Conservation (phyloP, 2,888 invertebrate genomes). For the Hirtodrosophila cameraria region DNA sequence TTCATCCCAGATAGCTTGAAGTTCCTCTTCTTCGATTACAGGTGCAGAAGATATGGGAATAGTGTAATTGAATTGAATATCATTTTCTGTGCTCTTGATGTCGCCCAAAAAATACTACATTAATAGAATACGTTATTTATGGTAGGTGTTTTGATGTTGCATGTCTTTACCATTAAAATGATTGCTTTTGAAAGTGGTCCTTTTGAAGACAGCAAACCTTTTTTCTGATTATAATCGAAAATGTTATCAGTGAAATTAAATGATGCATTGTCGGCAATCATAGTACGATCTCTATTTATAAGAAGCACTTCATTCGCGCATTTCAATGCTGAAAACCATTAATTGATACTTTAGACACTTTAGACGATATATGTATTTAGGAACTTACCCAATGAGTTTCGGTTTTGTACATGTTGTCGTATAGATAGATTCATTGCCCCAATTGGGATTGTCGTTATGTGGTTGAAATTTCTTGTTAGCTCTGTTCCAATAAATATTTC, state of each 20-base stretch:
- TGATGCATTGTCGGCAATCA: slow-evolving; percentile 87
- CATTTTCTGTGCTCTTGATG: background rate
- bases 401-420: slow-evolving; percentile 90
- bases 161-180: slow-evolving; percentile 67
- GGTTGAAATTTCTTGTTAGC: slow-evolving; percentile 91
- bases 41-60: slow-evolving; percentile 86
- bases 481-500: slow-evolving; percentile 92
- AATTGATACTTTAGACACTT: background rate
- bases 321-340: slow-evolving; percentile 87
- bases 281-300: slow-evolving; percentile 90
- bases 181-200: slow-evolving; percentile 75
- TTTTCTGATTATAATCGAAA: slow-evolving; percentile 90
- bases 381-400: slow-evolving; percentile 91
- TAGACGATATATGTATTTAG: background rate
- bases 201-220: slow-evolving; percentile 62
- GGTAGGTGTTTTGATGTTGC: background rate
- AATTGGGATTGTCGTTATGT: slow-evolving; percentile 91
- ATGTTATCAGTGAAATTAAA: slow-evolving; percentile 91
- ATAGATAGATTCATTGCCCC: slow-evolving; percentile 94
- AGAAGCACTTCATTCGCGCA: slow-evolving; percentile 90
- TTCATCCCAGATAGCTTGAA: slow-evolving; percentile 81
- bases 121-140: background rate
- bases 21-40: slow-evolving; percentile 82
- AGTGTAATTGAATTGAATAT: slow-evolving; percentile 89
- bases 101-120: slow-evolving; percentile 27